These are phyloP conservation scores for Amorpha juglandis DNA, from an alignment of 2,888 invertebrate species.

Conservation along the genomic window DNA sequence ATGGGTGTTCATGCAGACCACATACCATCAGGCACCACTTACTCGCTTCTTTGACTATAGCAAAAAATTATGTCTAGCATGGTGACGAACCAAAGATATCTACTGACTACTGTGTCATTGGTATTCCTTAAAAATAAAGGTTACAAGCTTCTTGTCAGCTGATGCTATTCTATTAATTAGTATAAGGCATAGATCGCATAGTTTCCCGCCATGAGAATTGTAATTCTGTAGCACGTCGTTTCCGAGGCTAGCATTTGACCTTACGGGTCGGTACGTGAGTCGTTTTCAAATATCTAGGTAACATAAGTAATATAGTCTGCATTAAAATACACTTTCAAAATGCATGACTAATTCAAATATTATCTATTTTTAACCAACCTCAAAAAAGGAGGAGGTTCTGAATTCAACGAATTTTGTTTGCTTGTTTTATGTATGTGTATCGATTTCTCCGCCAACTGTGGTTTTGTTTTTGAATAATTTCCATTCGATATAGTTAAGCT, in stretches of 20 bases:
- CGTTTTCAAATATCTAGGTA: slow-evolving; percentile 41
- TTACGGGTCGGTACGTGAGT: slow-evolving; percentile 53
- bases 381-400: too few relatives aligned
- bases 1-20: too few relatives aligned
- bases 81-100: slow-evolving; percentile 21
- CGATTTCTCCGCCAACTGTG: too few relatives aligned
- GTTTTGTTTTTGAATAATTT: too few relatives aligned
- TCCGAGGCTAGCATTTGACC: slow-evolving; percentile 64
- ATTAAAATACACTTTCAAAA: slow-evolving; percentile 1
- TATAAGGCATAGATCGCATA: slow-evolving; percentile 5
- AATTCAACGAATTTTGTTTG: too few relatives aligned
- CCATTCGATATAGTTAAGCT: too few relatives aligned
- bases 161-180: slow-evolving; percentile 11
- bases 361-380: too few relatives aligned
- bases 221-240: slow-evolving; percentile 39
- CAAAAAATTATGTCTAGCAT: too few relatives aligned
- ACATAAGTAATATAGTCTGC: slow-evolving; percentile 25
- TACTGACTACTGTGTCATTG: slow-evolving; percentile 23
- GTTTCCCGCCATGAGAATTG: slow-evolving; percentile 32
- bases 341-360: slow-evolving; percentile 1
- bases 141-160: neutral
- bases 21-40: neutral
- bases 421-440: too few relatives aligned
- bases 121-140: neutral
- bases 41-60: neutral